phyloP scores from a whole-genome alignment of 2,113 vertebrate genomes.

The Chaetodon auriga region DNA sequence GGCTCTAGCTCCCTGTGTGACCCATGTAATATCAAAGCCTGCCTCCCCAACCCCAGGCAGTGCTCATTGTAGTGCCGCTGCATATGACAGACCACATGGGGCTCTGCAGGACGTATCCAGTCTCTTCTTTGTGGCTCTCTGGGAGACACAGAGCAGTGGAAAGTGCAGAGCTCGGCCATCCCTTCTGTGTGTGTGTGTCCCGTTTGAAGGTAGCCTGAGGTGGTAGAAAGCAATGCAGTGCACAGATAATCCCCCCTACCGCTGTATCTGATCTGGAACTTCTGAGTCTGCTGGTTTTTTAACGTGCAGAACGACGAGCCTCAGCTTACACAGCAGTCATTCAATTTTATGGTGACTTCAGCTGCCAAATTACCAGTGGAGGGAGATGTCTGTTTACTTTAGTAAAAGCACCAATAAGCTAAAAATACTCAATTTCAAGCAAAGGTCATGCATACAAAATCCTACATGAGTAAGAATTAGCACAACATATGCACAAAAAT shows the following conservation, averaged over 20 bases:
- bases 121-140: slow-evolving; percentile 76
- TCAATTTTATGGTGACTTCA: not conserved
- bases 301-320: slow-evolving; percentile 24
- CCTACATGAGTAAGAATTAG: not conserved
- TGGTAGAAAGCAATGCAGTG: slow-evolving; percentile 24
- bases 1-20: slow-evolving; percentile 80
- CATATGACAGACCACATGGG: slow-evolving; percentile 85
- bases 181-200: slow-evolving; percentile 40
- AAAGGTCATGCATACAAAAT: not conserved
- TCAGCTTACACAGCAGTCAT: slow-evolving; percentile 29
- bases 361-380: not conserved
- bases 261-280: slow-evolving; percentile 69
- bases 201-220: slow-evolving; percentile 66
- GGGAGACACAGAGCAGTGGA: slow-evolving; percentile 51
- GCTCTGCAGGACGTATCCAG: slow-evolving; percentile 80
- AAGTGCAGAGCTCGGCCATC: slow-evolving; percentile 70
- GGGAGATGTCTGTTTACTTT: not conserved
- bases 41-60: slow-evolving; percentile 82
- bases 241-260: slow-evolving; percentile 35
- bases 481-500: not conserved
- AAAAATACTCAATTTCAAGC: not conserved
- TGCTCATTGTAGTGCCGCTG: slow-evolving; percentile 78
- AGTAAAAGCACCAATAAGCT: not conserved
- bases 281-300: slow-evolving; percentile 69
- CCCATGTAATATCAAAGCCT: slow-evolving; percentile 86